Conservation (phyloP, 2,888 invertebrate species). For the Sycophila texana region DNA sequence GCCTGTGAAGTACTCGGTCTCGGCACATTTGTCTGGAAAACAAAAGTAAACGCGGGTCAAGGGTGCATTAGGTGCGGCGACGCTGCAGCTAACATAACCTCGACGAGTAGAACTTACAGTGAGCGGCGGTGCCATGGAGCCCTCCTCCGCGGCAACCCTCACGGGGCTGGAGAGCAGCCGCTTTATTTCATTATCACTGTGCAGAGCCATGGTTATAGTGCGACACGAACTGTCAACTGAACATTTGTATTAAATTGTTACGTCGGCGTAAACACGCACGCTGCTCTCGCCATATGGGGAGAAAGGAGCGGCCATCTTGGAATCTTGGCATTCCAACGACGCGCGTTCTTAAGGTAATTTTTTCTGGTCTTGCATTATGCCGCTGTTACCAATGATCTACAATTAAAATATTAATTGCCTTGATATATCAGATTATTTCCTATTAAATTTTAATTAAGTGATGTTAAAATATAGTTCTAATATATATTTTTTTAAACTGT, state of each 20-base stretch:
- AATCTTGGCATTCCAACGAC: not conserved
- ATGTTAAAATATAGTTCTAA: too few relatives aligned
- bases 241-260: not conserved
- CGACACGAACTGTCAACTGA: conserved; percentile 6
- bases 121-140: conserved; percentile 70
- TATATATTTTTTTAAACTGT: too few relatives aligned
- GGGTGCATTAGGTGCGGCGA: not conserved
- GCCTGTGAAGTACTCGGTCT: conserved; percentile 68
- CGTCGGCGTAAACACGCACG: not conserved
- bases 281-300: conserved; percentile 18
- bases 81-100: conserved; percentile 38
- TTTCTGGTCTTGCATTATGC: not conserved
- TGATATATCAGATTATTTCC: too few relatives aligned
- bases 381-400: not conserved
- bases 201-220: conserved; percentile 31
- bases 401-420: too few relatives aligned
- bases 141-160: conserved; percentile 67
- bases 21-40: conserved; percentile 68
- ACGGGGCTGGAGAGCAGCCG: conserved; percentile 66
- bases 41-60: not conserved
- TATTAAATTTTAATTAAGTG: too few relatives aligned
- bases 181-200: conserved; percentile 67
- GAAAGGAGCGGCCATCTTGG: conserved; percentile 2
- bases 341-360: conserved; percentile 1
- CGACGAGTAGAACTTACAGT: conserved; percentile 63